These are phyloP conservation scores for Carcinoscorpius rotundicauda DNA, from an alignment of 1,140 invertebrate genomes.

Conservation along the genomic window DNA sequence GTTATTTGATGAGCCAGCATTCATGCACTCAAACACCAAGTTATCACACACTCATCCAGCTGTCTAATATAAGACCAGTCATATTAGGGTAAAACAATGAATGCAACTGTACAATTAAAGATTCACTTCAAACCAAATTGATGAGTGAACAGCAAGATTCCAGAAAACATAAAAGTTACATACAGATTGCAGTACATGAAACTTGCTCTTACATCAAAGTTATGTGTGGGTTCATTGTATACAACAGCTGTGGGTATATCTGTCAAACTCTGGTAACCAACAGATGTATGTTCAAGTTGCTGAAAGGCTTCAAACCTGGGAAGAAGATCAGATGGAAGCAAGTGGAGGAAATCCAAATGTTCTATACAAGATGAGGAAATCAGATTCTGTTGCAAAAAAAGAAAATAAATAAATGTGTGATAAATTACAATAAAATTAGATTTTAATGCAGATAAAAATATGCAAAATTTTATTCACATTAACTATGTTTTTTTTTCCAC, in stretches of 20 bases:
- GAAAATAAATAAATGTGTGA: too few relatives aligned
- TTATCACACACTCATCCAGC: too few relatives aligned
- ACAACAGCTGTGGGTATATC: slow-evolving; percentile 77
- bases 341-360: slow-evolving; percentile 89
- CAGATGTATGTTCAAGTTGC: slow-evolving; percentile 62
- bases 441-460: too few relatives aligned
- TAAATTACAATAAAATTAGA: too few relatives aligned
- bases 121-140: too few relatives aligned
- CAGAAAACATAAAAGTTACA: slow-evolving; percentile 2
- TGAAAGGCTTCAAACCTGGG: slow-evolving; percentile 49
- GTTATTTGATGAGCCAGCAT: too few relatives aligned
- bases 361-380: slow-evolving; percentile 82
- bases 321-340: slow-evolving; percentile 52
- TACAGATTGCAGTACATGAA: slow-evolving; percentile 12
- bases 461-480: too few relatives aligned
- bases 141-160: not conserved
- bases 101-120: too few relatives aligned
- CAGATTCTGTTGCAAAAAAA: slow-evolving; percentile 46
- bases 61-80: too few relatives aligned
- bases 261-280: slow-evolving; percentile 91
- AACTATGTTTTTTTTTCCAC: too few relatives aligned
- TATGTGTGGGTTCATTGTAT: slow-evolving; percentile 47
- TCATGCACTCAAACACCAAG: too few relatives aligned
- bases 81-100: too few relatives aligned
- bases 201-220: slow-evolving; percentile 14